Evolutionary conservation across 1,140 invertebrate species (phyloP).

Genomic region (Holcopasites calliopsidis): DNA sequence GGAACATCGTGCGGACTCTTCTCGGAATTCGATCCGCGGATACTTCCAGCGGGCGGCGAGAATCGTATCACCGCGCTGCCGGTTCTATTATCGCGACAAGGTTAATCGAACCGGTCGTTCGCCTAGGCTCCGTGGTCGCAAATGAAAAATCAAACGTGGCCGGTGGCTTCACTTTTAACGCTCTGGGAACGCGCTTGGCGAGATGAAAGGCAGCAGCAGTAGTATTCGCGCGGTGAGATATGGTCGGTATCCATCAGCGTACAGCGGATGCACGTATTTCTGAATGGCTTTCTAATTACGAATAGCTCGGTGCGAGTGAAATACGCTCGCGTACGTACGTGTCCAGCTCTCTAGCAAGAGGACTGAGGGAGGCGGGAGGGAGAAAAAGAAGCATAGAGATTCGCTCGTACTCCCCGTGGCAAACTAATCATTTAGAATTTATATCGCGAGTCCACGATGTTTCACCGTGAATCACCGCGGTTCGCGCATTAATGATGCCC

Average conservation of each 20-base stretch:
- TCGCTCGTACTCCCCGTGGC: conserved; percentile 7
- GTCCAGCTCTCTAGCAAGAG: not conserved
- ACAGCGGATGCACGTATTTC: conserved; percentile 52
- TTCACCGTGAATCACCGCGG: not conserved
- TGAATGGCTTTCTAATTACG: conserved; percentile 65
- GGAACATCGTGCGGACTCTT: not conserved
- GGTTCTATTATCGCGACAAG: not conserved
- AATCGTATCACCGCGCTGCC: not conserved
- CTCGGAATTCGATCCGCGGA: conserved; percentile 10
- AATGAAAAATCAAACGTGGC: conserved; percentile 42
- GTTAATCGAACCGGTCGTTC: conserved; percentile 32
- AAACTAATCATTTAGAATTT: conserved; percentile 37
- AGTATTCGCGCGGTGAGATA: conserved; percentile 54
- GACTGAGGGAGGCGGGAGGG: conserved; percentile 8
- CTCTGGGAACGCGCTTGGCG: conserved; percentile 40
- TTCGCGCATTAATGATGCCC: not conserved
- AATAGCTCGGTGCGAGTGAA: conserved; percentile 51
- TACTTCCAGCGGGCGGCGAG: not conserved
- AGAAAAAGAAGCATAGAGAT: not conserved
- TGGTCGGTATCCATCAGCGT: conserved; percentile 60
- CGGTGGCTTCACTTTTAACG: conserved; percentile 40
- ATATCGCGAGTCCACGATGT: not conserved
- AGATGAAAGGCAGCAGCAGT: conserved; percentile 49
- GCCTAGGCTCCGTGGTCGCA: conserved; percentile 2
- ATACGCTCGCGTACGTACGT: conserved; percentile 38